These are phyloP conservation scores for Leptinotarsa juncta DNA, from an alignment of 2,888 invertebrate species.

Conservation along the genomic window DNA sequence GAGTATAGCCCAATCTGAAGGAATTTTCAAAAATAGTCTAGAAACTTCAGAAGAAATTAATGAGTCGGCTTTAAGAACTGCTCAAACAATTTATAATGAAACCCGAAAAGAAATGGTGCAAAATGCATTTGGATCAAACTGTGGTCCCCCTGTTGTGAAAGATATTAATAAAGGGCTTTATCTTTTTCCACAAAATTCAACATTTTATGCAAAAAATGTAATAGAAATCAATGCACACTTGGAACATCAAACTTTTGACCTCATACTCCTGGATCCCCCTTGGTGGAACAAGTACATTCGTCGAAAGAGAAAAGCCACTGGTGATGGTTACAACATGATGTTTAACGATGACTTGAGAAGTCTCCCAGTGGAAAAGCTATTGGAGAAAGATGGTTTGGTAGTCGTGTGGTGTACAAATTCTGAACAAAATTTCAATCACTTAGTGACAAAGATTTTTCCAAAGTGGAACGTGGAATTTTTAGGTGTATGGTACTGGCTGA, in stretches of 20 bases:
- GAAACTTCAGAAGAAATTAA: slow-evolving; percentile 25
- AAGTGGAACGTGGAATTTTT: slow-evolving; percentile 80
- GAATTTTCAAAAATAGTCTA: slow-evolving; percentile 17
- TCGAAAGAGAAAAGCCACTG: slow-evolving; percentile 75
- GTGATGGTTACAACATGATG: slow-evolving; percentile 81
- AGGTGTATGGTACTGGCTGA: slow-evolving; percentile 90
- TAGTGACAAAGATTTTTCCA: slow-evolving; percentile 80
- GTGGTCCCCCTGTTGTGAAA: slow-evolving; percentile 67
- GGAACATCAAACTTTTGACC: slow-evolving; percentile 73
- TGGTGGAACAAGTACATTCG: slow-evolving; percentile 97
- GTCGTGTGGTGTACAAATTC: slow-evolving; percentile 96
- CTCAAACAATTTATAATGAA: slow-evolving; percentile 47
- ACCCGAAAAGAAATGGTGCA: slow-evolving; percentile 42
- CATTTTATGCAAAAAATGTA: slow-evolving; percentile 77
- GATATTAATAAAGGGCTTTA: slow-evolving; percentile 67
- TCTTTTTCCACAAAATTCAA: slow-evolving; percentile 75
- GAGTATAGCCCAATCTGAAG: neutral
- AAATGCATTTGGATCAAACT: slow-evolving; percentile 68
- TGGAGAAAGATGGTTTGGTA: slow-evolving; percentile 75
- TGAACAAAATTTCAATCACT: slow-evolving; percentile 73
- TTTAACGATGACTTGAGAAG: slow-evolving; percentile 78
- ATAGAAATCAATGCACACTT: slow-evolving; percentile 69
- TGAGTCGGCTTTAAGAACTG: slow-evolving; percentile 48
- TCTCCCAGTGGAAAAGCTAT: slow-evolving; percentile 76
- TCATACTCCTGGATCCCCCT: slow-evolving; percentile 92